phyloP scores from a whole-genome alignment of 2,888 invertebrate genomes.

The Polydrusus tereticollis region DNA sequence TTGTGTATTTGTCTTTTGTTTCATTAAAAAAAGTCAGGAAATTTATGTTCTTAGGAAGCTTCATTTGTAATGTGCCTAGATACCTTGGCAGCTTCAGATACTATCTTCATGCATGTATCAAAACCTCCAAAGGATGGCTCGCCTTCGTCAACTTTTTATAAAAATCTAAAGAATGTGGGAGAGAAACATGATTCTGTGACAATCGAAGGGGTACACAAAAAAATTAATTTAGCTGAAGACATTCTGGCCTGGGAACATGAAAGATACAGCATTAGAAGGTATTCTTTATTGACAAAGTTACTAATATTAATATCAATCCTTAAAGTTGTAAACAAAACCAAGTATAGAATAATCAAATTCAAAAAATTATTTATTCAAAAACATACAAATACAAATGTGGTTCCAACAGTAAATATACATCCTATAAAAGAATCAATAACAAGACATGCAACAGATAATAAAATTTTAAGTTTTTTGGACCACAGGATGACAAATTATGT shows the following conservation, averaged over 20 bases:
- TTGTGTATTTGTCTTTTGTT: too few species aligned
- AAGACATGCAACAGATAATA: too few species aligned
- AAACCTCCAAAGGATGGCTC: slow-evolving; percentile 93
- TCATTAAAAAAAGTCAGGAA: too few species aligned
- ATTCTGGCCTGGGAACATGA: slow-evolving; percentile 97
- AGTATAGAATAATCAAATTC: neutral
- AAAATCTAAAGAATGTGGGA: slow-evolving; percentile 74
- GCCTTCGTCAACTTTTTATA: slow-evolving; percentile 76
- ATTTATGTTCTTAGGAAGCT: slow-evolving; percentile 79
- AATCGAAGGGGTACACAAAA: slow-evolving; percentile 87
- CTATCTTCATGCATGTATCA: slow-evolving; percentile 92
- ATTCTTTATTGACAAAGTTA: too few species aligned
- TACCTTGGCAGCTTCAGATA: slow-evolving; percentile 76
- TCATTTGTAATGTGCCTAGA: slow-evolving; percentile 93
- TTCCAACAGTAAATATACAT: too few species aligned
- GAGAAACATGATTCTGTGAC: slow-evolving; percentile 67
- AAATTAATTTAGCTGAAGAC: slow-evolving; percentile 95
- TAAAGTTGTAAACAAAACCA: too few species aligned
- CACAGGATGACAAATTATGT: too few species aligned
- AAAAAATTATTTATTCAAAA: too few species aligned
- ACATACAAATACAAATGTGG: too few species aligned
- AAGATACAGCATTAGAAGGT: slow-evolving; percentile 85
- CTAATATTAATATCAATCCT: neutral
- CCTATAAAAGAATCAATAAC: too few species aligned
- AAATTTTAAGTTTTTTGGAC: too few species aligned